Evolutionary conservation across 2,797 vertebrate genomes (phyloP).

Genomic region (Crossoptilon crossoptilon): DNA sequence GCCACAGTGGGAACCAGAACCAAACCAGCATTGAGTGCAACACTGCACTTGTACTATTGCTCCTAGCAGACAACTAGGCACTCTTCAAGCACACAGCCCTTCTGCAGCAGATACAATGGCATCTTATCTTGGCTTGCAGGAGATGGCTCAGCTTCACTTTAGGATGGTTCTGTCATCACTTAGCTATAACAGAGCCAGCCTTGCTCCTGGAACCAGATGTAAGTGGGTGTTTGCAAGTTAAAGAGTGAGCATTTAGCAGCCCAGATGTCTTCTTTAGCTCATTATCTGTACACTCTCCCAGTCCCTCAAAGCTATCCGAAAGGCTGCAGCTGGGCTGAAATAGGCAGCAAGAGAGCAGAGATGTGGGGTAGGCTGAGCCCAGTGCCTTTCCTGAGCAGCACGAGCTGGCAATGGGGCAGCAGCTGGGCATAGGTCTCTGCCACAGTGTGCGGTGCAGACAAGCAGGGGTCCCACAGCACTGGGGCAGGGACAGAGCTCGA

Average conservation of each 20-base stretch:
- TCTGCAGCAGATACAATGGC: background rate
- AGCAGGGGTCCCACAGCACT: background rate
- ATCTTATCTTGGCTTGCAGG: background rate
- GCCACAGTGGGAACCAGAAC: background rate
- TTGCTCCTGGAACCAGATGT: background rate
- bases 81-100: background rate
- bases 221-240: background rate
- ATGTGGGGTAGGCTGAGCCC: background rate
- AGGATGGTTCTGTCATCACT: background rate
- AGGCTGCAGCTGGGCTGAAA: background rate
- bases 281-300: background rate
- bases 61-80: background rate
- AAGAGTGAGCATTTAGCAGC: background rate
- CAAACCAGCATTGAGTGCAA: background rate
- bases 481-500: background rate
- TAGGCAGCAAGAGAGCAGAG: constrained; percentile 21
- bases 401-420: background rate
- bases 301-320: background rate
- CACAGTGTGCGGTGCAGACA: fast-evolving
- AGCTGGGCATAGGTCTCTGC: background rate
- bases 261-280: background rate
- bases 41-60: background rate
- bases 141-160: background rate
- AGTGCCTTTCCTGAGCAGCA: background rate
- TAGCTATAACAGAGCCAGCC: background rate